Evolutionary conservation across 2,888 invertebrate species (phyloP).

Genomic region (Pilophorus perplexus): DNA sequence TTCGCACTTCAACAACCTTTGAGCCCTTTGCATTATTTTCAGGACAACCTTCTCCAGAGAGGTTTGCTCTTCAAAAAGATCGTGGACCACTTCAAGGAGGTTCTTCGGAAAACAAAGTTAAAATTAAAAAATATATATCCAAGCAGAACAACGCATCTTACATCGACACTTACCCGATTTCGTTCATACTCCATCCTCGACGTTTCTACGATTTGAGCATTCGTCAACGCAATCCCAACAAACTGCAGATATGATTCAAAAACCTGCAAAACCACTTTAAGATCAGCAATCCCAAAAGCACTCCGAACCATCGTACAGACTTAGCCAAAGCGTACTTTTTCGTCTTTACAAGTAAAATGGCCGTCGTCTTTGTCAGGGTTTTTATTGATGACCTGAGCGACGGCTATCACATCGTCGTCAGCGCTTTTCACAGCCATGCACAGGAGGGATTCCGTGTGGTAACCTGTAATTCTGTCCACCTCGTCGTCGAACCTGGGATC

Average conservation of each 20-base stretch:
- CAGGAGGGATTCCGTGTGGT: conserved; percentile 53
- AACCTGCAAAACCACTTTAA: conserved; percentile 51
- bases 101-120: conserved; percentile 51
- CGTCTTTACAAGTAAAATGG: conserved; percentile 52
- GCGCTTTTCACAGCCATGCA: conserved; percentile 54
- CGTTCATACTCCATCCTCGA: conserved; percentile 57
- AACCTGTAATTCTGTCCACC: conserved; percentile 55
- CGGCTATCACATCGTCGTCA: conserved; percentile 53
- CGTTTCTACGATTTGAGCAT: conserved; percentile 57
- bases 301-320: too few species aligned
- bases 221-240: conserved; percentile 57
- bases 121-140: background rate
- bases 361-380: conserved; percentile 51
- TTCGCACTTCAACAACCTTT: conserved; percentile 56
- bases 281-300: background rate
- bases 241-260: conserved; percentile 57
- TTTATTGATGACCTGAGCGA: conserved; percentile 54
- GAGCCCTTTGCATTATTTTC: conserved; percentile 57
- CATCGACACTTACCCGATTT: conserved; percentile 54
- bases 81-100: conserved; percentile 57
- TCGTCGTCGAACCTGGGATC: conserved; percentile 56
- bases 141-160: background rate
- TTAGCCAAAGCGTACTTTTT: conserved; percentile 55
- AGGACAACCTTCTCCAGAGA: conserved; percentile 56
- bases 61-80: conserved; percentile 58